A percentile compares a stretch with the other conserved stretches of the same genome.
Evolutionary conservation across 1,140 invertebrate genomes (phyloP).

Genomic region (Oryzaephilus surinamensis): DNA sequence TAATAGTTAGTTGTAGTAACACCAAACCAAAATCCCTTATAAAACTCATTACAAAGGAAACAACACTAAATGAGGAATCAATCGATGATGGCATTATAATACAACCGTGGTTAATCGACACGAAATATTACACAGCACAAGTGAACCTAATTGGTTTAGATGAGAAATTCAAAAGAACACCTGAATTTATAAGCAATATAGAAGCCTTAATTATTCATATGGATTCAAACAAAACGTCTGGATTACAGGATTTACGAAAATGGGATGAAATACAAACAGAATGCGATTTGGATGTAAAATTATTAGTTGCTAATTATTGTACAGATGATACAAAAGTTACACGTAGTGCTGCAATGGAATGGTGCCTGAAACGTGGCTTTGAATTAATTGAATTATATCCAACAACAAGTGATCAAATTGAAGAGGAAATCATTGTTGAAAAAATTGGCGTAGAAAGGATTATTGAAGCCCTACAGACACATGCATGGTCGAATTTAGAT

Average conservation of each 20-base stretch:
- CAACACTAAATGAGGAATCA: slow-evolving; percentile 12
- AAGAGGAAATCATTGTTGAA: slow-evolving; percentile 50
- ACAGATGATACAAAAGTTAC: slow-evolving; percentile 29
- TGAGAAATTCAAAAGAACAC: slow-evolving; percentile 18
- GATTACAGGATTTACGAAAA: slow-evolving; percentile 28
- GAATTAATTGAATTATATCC: slow-evolving; percentile 64
- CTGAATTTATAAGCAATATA: slow-evolving; percentile 25
- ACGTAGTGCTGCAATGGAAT: slow-evolving; percentile 26
- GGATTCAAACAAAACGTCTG: slow-evolving; percentile 31
- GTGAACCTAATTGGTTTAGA: slow-evolving; percentile 33
- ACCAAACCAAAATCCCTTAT: slow-evolving; percentile 33
- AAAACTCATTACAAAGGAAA: slow-evolving; percentile 28
- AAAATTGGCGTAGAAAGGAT: slow-evolving; percentile 60
- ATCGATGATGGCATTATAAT: slow-evolving; percentile 12
- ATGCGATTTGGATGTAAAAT: slow-evolving; percentile 32
- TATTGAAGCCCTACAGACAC: slow-evolving; percentile 63
- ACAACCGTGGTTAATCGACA: slow-evolving; percentile 35
- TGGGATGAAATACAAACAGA: slow-evolving; percentile 30
- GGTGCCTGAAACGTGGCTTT: slow-evolving; percentile 43
- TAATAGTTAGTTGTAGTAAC: slow-evolving; percentile 30
- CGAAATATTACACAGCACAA: slow-evolving; percentile 36
- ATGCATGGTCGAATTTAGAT: slow-evolving; percentile 64
- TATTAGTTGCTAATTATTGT: slow-evolving; percentile 33
- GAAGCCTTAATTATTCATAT: slow-evolving; percentile 36
- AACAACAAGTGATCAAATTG: slow-evolving; percentile 37